Evolutionary conservation across 2,888 invertebrate species (phyloP), one percentile per base, ranked within the genome.

Genomic region (Lochmaea crataegi): DNA sequence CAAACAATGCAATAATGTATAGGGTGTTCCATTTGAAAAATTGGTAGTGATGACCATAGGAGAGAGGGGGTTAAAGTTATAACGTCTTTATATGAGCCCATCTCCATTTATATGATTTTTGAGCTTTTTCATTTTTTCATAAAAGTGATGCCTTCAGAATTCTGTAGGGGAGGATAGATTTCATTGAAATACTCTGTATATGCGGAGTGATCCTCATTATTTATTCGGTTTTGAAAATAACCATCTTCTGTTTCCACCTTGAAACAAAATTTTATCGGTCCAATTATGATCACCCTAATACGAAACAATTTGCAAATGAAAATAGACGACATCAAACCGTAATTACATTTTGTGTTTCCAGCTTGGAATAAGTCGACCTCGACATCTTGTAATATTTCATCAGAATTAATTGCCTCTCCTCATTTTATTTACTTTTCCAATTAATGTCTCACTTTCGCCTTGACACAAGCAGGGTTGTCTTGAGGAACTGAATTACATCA

Each of bases 351-450:
- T 38, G 66, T 16, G 38, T 12, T 66, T 26, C 16, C 16, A 18
- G 38, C 12, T 57, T 11, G 64, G 16, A 41, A 41, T 41, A 41
- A 66, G 16, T 18, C 66, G 56, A 57, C 66, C 66, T 66, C 53
- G 32, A 68, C 68, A 68, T 16, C 68, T 68, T 64, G 72, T 68
- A 53, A 68, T 68, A 72, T 72, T 68, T 68, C 57, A 68, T 66
- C 63, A 48, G 58, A 60, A 61, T 67, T 68, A 64, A 68, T 67
- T 63, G 67, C 67, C 51, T 68, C 60, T 63, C 22, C 48, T 64
- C 18, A 48, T 51, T 71, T 71, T 65, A 71, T 71, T 71, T 65
- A 65, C 65, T 71, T 65, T 71, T 61, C 60, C 71, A 71, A 71
- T 71, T 71, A 53, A 60, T 53, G 71, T 65, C 71, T 71, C 60